Evolutionary conservation across 2,888 invertebrate species (phyloP).

Genomic region (Diaphora mendica): DNA sequence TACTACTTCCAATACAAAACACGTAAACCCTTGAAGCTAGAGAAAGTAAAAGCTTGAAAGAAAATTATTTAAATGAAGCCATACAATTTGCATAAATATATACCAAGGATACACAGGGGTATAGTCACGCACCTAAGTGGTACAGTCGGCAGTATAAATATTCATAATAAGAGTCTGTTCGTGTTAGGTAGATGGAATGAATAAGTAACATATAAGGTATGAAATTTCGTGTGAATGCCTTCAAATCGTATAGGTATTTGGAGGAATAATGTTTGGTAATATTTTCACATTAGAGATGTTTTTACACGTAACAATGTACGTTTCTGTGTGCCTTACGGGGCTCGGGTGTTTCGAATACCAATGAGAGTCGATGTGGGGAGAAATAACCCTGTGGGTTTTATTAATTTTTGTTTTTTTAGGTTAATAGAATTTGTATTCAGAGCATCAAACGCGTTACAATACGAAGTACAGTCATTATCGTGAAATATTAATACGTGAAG

Average conservation of each 20-base stretch:
- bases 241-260: slow-evolving; percentile 4
- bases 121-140: slow-evolving; percentile 13
- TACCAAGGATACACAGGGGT: slow-evolving; percentile 11
- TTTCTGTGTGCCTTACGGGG: not conserved
- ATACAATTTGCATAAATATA: slow-evolving; percentile 43
- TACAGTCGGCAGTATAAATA: slow-evolving; percentile 40
- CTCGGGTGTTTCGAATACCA: not conserved
- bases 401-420: not conserved
- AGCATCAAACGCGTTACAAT: not conserved
- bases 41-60: slow-evolving; percentile 23
- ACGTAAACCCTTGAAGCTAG: slow-evolving; percentile 17
- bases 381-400: not conserved
- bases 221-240: slow-evolving; percentile 18
- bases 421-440: not conserved
- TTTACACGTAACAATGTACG: not conserved
- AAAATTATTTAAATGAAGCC: slow-evolving; percentile 46
- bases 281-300: not conserved
- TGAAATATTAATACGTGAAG: no score
- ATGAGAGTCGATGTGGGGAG: not conserved
- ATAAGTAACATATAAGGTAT: slow-evolving; percentile 11
- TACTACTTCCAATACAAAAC: slow-evolving; percentile 23
- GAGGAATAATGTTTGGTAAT: not conserved
- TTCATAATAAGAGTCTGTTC: slow-evolving; percentile 39
- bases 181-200: slow-evolving; percentile 25
- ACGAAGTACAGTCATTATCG: not conserved